Evolutionary conservation across 2,797 vertebrate genomes (phyloP), one percentile per base, ranked within the genome.

Genomic region (Leptatherina wallacei): DNA sequence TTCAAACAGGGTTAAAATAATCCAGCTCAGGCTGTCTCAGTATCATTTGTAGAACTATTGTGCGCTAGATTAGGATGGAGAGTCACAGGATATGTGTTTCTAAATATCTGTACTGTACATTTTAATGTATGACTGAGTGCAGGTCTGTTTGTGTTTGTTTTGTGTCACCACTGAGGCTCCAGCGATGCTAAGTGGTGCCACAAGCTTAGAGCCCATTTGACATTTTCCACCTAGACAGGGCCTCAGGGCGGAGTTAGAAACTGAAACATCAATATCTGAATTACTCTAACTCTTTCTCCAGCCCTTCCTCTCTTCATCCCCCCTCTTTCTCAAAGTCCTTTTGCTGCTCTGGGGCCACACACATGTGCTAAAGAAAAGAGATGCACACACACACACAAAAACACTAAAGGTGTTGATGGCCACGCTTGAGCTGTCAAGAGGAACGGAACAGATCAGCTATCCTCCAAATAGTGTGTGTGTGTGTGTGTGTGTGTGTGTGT

Each of bases 241-340:
- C 90, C 85, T 77, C 47, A 33, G 87, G 87, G 88, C 81, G 71
- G 87, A 90, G 84, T 88, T 83, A 87, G 81, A 85, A 78, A 78
- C 72, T 59, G 71, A 81, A 67, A 85, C 87, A 81, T 91, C 89
- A 82, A 92, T 92, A 90, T 84, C 83, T 78, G 85, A 89, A 88
- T 87, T 80, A 86, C 85, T 88, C 75, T 57, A 61, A 78, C 71
- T 64, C 71, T 51, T 73, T 78, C 71, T 66, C 52, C 61, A 73
- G 66, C 70, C 65, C 36, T 60, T 36, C 73, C 27, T 77, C 55
- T 57, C 66, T 65, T 67, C 75, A 63, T 70, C 66, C 69, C 70
- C 76, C 77, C 56, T 73, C 57, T 75, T 77, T 75, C 65, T 71
- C 63, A 60, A 74, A 87, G 82, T 76, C 84, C 75, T 78, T 69